Conservation (phyloP, 2,113 vertebrate species). For the Solenodon paradoxus region DNA sequence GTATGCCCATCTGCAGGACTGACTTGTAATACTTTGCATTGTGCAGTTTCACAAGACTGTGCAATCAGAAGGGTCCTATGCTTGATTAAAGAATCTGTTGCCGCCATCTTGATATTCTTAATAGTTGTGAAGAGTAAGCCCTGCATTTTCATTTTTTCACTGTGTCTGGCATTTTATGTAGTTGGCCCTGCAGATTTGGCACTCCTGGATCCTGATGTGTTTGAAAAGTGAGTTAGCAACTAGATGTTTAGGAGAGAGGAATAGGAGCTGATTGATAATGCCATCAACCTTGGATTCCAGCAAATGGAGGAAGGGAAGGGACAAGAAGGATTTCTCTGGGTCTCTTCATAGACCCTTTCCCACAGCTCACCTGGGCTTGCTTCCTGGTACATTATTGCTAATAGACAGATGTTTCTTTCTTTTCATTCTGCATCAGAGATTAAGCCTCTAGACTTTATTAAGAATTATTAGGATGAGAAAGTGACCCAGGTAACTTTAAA, state of each 20-base stretch:
- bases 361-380: background rate
- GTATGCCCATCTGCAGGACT: too few species aligned
- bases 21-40: background rate
- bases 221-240: background rate
- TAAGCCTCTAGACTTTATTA: background rate
- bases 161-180: background rate
- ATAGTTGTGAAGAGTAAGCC: background rate
- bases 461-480: constrained; percentile 8
- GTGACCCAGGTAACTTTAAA: constrained; percentile 34
- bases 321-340: background rate
- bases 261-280: background rate
- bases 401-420: background rate
- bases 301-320: too few species aligned
- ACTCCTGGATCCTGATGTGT: background rate
- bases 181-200: background rate
- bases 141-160: background rate
- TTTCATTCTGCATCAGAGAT: background rate
- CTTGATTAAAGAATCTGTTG: background rate
- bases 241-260: background rate
- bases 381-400: too few species aligned
- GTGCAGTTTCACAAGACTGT: too few species aligned
- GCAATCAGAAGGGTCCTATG: too few species aligned
- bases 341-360: background rate
- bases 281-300: background rate
- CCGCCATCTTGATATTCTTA: background rate